phyloP scores from a whole-genome alignment of 2,888 invertebrate genomes.

The Leptothorax acervorum region DNA sequence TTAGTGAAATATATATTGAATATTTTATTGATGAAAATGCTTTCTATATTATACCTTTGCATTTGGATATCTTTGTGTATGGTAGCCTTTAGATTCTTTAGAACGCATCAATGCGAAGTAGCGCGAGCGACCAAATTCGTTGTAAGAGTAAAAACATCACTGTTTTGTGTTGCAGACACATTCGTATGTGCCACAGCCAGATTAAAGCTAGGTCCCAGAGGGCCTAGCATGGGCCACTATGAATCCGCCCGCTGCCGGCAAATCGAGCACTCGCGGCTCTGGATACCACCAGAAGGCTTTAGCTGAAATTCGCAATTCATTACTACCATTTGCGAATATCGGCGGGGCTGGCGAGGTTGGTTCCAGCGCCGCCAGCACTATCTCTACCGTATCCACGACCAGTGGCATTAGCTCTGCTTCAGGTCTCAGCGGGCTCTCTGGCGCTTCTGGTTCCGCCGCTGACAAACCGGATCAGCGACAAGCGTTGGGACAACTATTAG shows the following conservation, averaged over 20 bases:
- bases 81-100: not conserved
- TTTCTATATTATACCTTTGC: not conserved
- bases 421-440: slow-evolving; percentile 87
- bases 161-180: slow-evolving; percentile 67
- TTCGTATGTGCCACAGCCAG: slow-evolving; percentile 81
- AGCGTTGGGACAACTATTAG: slow-evolving; percentile 89
- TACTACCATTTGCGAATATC: slow-evolving; percentile 93
- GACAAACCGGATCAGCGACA: slow-evolving; percentile 90
- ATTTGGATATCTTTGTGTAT: not conserved
- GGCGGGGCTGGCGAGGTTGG: slow-evolving; percentile 88
- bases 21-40: not conserved
- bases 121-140: not conserved
- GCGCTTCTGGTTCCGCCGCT: slow-evolving; percentile 88
- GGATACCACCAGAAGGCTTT: slow-evolving; percentile 95
- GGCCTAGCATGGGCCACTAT: slow-evolving; percentile 86
- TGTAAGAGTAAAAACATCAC: not conserved
- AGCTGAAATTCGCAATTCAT: slow-evolving; percentile 94
- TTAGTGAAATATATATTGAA: not conserved
- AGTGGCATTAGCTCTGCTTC: slow-evolving; percentile 88
- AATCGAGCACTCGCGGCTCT: slow-evolving; percentile 90
- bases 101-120: not conserved
- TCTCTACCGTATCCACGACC: slow-evolving; percentile 88
- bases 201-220: slow-evolving; percentile 85
- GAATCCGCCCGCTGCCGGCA: slow-evolving; percentile 87
- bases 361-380: slow-evolving; percentile 92